Conservation (phyloP, 2,888 invertebrate species). For the Homarus gammarus region DNA sequence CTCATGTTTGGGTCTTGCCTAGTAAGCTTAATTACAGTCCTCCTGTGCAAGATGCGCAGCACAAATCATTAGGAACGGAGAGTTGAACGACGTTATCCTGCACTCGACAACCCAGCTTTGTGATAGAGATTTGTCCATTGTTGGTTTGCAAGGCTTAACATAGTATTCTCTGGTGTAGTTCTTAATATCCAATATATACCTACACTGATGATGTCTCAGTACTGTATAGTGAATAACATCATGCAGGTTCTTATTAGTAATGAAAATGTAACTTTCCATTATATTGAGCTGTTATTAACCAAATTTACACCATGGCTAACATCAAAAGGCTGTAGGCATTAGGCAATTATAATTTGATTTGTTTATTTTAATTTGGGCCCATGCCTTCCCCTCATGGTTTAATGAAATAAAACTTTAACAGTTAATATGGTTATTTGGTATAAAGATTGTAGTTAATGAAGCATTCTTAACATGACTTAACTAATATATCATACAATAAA, state of each 20-base stretch:
- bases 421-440: neutral
- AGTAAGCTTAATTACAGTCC: constrained; percentile 53
- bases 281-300: neutral
- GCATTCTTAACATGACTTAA: too few relatives aligned
- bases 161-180: neutral
- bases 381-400: neutral
- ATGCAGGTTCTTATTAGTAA: neutral
- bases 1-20: constrained; percentile 62
- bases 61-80: constrained; percentile 2
- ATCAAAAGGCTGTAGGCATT: neutral
- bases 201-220: neutral
- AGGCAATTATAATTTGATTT: neutral
- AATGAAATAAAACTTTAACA: neutral
- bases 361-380: too few relatives aligned
- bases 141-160: neutral
- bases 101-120: neutral
- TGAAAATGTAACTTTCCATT: neutral
- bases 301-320: neutral
- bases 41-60: constrained; percentile 62
- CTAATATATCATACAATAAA: too few relatives aligned
- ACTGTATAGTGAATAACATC: neutral
- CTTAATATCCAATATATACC: neutral
- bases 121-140: neutral
- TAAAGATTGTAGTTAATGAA: neutral
- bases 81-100: neutral